A percentile compares a stretch with the other conserved stretches of the same genome.
Conservation (phyloP, 2,113 vertebrate genomes). For the Pseudonaja textilis region DNA sequence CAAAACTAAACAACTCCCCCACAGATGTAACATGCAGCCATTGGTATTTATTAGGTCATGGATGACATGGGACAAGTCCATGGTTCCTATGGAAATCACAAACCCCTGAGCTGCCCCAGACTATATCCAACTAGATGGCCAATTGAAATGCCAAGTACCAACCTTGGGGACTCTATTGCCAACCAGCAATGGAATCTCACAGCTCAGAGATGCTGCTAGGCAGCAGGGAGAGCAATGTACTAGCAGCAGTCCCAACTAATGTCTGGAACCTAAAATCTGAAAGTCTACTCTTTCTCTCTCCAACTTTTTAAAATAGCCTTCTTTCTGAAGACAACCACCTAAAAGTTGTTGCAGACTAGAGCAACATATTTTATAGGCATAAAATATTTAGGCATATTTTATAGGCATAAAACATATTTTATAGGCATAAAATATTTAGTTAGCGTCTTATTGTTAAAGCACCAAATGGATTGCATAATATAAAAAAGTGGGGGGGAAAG, state of each 20-base stretch:
- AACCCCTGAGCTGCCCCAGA: neutral
- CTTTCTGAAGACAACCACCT: neutral
- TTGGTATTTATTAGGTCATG: neutral
- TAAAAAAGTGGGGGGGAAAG: neutral
- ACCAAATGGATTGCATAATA: neutral
- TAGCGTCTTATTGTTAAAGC: slow-evolving; percentile 14
- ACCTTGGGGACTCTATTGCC: neutral
- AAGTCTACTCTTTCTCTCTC: neutral
- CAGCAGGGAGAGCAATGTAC: neutral
- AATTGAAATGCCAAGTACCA: neutral
- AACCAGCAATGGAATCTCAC: neutral
- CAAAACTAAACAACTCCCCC: neutral
- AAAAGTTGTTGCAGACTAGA: neutral
- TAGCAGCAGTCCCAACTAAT: neutral
- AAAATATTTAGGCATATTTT: neutral
- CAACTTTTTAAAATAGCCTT: neutral
- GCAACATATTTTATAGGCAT: too few species aligned
- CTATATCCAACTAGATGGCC: neutral
- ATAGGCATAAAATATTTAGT: neutral
- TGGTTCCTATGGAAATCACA: neutral
- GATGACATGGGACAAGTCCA: neutral
- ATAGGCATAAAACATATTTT: too few species aligned
- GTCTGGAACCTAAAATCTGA: neutral
- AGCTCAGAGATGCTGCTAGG: neutral
- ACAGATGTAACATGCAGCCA: neutral